Percentiles rank a stretch among this genome's conserved stretches.
phyloP scores from a whole-genome alignment of 2,113 vertebrate genomes.

The Salminus brasiliensis region DNA sequence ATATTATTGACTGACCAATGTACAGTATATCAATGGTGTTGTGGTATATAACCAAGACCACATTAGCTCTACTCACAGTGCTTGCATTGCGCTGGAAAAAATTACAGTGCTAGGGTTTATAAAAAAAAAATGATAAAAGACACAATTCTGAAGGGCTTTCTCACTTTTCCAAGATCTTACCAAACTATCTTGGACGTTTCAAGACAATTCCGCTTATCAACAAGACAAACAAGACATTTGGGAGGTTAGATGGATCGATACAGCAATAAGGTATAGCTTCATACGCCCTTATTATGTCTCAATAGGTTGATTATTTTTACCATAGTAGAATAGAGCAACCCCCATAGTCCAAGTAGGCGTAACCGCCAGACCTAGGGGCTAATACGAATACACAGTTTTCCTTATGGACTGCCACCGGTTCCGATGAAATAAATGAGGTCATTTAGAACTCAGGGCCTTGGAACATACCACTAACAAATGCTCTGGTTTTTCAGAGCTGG shows the following conservation, averaged over 20 bases:
- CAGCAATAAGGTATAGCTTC: conserved; percentile 81
- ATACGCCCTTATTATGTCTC: conserved; percentile 68
- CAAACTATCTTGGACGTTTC: conserved; percentile 66
- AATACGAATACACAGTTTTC: conserved; percentile 16
- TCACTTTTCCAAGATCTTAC: conserved; percentile 76
- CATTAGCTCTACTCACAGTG: conserved; percentile 62
- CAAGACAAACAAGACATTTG: conserved; percentile 67
- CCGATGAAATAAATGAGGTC: conserved; percentile 47
- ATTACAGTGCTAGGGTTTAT: conserved; percentile 41
- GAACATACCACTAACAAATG: conserved; percentile 44
- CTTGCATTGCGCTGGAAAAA: conserved; percentile 46
- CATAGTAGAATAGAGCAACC: conserved; percentile 54
- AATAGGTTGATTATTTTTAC: conserved; percentile 68
- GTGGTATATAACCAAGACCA: conserved; percentile 46
- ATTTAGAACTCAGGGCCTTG: conserved; percentile 59
- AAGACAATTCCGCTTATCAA: conserved; percentile 70
- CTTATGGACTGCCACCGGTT: conserved; percentile 12
- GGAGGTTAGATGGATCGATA: conserved; percentile 73
- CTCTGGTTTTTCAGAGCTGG: conserved; percentile 20
- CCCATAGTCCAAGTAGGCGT: background rate
- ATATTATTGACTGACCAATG: conserved; percentile 50
- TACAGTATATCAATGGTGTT: conserved; percentile 49
- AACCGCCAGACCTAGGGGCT: conserved; percentile 6
- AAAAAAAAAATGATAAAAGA: conserved; percentile 51
- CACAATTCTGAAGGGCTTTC: conserved; percentile 77